These are phyloP conservation scores for Cenopis cana DNA, from an alignment of 2,888 invertebrate genomes.

Conservation along the genomic window DNA sequence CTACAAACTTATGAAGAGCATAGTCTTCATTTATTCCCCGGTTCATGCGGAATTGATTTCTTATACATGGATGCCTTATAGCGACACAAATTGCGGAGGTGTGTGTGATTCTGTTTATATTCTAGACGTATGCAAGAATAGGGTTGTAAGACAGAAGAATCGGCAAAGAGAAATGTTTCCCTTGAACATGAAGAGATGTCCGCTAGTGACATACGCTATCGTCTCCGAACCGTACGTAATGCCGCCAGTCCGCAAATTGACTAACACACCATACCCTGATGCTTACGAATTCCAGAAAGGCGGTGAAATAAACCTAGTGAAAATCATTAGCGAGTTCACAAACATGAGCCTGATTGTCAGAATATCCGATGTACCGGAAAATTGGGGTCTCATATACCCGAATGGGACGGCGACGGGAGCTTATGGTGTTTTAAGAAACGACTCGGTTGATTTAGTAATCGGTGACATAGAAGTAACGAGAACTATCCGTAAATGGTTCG, in stretches of 20 bases:
- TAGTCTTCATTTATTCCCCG: conserved; percentile 72
- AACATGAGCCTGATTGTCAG: conserved; percentile 75
- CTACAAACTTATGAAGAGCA: conserved; percentile 72
- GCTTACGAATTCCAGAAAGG: conserved; percentile 72
- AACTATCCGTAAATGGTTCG: conserved; percentile 74
- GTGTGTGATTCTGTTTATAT: conserved; percentile 72
- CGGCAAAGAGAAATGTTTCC: conserved; percentile 71
- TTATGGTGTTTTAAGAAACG: conserved; percentile 65
- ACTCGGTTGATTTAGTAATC: conserved; percentile 71
- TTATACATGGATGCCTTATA: conserved; percentile 79
- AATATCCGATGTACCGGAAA: conserved; percentile 69
- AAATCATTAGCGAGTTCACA: conserved; percentile 76
- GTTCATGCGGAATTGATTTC: conserved; percentile 66
- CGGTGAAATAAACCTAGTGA: conserved; percentile 77
- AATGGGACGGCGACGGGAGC: conserved; percentile 76
- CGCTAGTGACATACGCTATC: conserved; percentile 73
- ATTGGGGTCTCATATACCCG: conserved; percentile 70
- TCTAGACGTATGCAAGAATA: conserved; percentile 72
- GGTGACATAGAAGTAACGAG: conserved; percentile 80
- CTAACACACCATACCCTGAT: conserved; percentile 62
- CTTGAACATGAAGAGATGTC: conserved; percentile 73
- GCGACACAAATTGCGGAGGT: conserved; percentile 73
- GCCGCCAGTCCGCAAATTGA: conserved; percentile 66
- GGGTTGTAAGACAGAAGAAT: conserved; percentile 61
- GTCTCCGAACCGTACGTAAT: conserved; percentile 81